Evolutionary conservation across 1,140 invertebrate genomes (phyloP), one percentile per base, ranked within the genome.

Genomic region (Drosophila funebris): DNA sequence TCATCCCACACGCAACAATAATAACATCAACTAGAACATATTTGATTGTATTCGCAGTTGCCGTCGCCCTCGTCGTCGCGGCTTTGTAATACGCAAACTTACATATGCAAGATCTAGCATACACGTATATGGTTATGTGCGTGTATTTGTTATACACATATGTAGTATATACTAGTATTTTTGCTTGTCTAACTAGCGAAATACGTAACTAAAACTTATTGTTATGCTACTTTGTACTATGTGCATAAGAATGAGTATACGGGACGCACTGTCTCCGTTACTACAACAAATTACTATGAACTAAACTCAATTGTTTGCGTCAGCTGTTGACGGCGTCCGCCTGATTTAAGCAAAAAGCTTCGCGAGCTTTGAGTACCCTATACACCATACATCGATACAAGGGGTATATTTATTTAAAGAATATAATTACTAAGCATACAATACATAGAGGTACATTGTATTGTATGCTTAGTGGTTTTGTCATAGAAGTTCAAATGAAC

Each of bases 211-310:
- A 37, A 39, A 56, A 63, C 16, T 54, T 31, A 50, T 48, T 52
- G 3, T 29, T 50, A 66, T 66, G 7, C 52, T 57, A 52, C 11
- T 66, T 71, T 71, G 52, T 66, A 57, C 43, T 56, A 24, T 57
- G 41, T 53, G 20, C 57, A 66, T 64, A 13, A 43, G 56, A 52
- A 68, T 48, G 67, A 31, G 20, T 37, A 4, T 46, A 14, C 8
- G 18, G 4, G 27, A 33, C 36, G 48, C n/a, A 53, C 22, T 52
- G 36, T 29, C 39, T 43, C 22, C 14, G 39, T 29, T 52, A 27
- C 14, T 18, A 20, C 20, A 48, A 43, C 68, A 13, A 54, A 18
- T 50, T 50, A 18, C 33, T 57, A 56, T 64, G 8, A 71, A 71
- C 68, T 71, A 37, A 64, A 41, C 24, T 1, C 1, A 41, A 41